Conservation (phyloP, 1,140 invertebrate species). For the Drosophila chauvacae region DNA sequence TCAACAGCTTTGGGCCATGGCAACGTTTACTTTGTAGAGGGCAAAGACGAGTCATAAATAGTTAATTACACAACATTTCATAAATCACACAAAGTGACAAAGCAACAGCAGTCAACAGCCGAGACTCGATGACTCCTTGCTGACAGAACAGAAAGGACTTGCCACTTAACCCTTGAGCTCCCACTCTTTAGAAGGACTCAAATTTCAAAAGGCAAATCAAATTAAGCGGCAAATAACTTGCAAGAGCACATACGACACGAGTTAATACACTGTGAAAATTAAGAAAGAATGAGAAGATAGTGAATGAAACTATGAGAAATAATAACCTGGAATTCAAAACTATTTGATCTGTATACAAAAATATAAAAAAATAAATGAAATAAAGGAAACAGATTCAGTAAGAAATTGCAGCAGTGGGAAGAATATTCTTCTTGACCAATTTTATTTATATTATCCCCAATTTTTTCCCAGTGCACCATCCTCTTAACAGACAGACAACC, state of each 20-base stretch:
- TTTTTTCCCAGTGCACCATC: constrained; percentile 21
- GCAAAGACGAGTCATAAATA: constrained; percentile 65
- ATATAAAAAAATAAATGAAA: not conserved
- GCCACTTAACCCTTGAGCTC: constrained; percentile 30
- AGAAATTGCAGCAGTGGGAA: not conserved
- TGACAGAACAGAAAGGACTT: constrained; percentile 35
- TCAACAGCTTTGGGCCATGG: constrained; percentile 32
- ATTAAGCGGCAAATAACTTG: constrained; percentile 81
- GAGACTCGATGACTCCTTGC: constrained; percentile 34
- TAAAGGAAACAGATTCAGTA: not conserved
- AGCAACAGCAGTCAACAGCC: constrained; percentile 55
- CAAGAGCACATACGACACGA: constrained; percentile 70
- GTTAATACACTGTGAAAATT: constrained; percentile 20
- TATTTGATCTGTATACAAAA: not conserved
- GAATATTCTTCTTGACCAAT: not conserved
- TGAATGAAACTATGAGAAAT: not conserved
- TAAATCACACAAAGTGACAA: constrained; percentile 75
- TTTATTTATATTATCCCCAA: not conserved
- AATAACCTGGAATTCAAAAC: not conserved
- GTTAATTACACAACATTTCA: constrained; percentile 80
- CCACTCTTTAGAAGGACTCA: constrained; percentile 25
- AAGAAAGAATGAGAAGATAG: no score
- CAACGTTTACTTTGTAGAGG: constrained; percentile 51
- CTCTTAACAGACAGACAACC: constrained; percentile 17
- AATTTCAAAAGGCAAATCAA: constrained; percentile 79